Base-by-base conservation (phyloP, 2,888 invertebrate genomes). In the Amphipoea lucens region DNA sequence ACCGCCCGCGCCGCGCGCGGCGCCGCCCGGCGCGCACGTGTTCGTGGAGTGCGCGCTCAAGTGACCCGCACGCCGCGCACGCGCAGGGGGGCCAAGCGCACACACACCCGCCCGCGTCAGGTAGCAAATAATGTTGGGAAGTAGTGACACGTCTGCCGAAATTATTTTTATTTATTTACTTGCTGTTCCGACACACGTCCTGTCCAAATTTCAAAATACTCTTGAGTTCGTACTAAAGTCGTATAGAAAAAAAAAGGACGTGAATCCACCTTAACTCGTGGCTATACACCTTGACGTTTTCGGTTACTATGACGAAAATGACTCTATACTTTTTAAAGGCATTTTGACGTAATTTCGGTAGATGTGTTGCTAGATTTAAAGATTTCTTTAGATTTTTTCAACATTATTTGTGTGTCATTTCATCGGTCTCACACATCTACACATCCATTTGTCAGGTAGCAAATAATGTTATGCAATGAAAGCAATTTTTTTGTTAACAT, bases 21-120 rank as follows among this genome's bases (percentile, higher is more conserved):
- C 71, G 90, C 85, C 84, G 81, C 87, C 36, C 63, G 36, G 63
- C 90, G 79, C 86, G 89, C 92, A 0, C 66, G 93, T 96, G 14
- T 96, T 95, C 94, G 95, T 97, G 20, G 96, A 97, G 90, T 97
- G 97, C 93, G 97, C 97, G 45, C 96, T 97, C 91, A 97, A 97
- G 95, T 97, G 96, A 97, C 91, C 78, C 40, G 74, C 69, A 42
- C 75, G 42, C 67, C 62, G 14, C 87, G 67, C 84, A 42, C 72
- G 12, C 48, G 20, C 62, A 29, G 4, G 0, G 11, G 42, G 23
- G 36, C 12, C 23, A 65, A 83, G 76, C 83, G 17, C 76, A 20
- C 51, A 76, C 74, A 67, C 71, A 1, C 29, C 20, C 60, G 7
- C 65, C 5, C 63, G 23, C 36, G 48, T 45, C 71, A 72, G 78